Percentiles rank a stretch among this genome's conserved stretches.
Conservation (phyloP, 2,113 vertebrate genomes). For the Microcebus griseorufus region DNA sequence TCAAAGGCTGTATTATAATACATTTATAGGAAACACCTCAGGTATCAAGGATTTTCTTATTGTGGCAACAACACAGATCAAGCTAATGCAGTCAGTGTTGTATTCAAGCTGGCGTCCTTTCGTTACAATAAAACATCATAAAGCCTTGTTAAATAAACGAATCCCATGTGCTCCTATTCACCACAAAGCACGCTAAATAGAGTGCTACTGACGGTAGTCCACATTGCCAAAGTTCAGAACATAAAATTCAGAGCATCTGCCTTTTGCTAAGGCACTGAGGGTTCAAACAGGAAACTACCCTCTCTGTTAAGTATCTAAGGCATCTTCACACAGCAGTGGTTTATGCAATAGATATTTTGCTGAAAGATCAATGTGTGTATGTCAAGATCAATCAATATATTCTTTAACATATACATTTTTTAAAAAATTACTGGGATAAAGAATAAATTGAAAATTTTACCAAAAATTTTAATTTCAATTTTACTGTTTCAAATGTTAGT, state of each 20-base stretch:
- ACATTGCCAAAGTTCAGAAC: background rate
- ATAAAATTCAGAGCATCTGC: background rate
- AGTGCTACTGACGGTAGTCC: background rate
- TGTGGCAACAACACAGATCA: background rate
- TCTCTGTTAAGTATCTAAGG: background rate
- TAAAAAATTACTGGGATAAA: background rate
- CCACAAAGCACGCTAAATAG: background rate
- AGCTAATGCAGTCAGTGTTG: background rate
- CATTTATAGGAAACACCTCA: background rate
- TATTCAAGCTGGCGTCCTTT: background rate
- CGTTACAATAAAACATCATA: background rate
- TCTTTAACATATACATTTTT: background rate
- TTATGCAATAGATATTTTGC: background rate
- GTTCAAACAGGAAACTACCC: background rate
- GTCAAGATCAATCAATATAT: background rate
- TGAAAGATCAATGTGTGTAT: background rate
- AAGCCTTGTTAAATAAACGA: constrained; percentile 21
- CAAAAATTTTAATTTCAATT: background rate
- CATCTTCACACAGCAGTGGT: background rate
- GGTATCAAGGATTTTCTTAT: background rate
- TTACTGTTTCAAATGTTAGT: background rate
- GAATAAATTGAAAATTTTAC: background rate
- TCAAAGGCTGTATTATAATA: background rate
- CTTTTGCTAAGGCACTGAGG: background rate
- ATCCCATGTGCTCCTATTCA: background rate